A percentile compares a stretch with the other conserved stretches of the same genome.
phyloP scores from a whole-genome alignment of 2,888 invertebrate species.

The Tigriopus californicus region DNA sequence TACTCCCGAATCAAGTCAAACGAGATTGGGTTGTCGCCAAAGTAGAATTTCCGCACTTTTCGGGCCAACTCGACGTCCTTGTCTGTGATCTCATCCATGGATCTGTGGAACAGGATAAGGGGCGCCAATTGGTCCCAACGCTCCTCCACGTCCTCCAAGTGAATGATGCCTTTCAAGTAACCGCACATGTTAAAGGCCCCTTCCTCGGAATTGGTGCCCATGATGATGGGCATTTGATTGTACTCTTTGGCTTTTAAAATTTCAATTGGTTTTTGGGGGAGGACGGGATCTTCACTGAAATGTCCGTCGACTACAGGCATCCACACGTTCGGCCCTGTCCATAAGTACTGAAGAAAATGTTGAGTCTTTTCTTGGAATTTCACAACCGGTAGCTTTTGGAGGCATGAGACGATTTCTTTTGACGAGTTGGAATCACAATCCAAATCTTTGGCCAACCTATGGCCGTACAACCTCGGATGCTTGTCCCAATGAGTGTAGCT shows the following conservation, averaged over 20 bases:
- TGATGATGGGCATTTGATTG: slow-evolving; percentile 3
- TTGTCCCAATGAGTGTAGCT: slow-evolving; percentile 2
- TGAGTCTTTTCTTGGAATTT: neutral
- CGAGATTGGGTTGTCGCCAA: neutral
- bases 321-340: neutral
- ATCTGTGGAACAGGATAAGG: neutral
- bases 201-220: neutral
- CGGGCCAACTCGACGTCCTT: neutral
- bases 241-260: neutral
- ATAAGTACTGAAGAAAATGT: neutral
- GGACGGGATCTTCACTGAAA: neutral
- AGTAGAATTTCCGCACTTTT: neutral
- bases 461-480: neutral
- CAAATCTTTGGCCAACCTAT: neutral
- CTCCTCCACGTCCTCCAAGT: neutral
- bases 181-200: neutral
- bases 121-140: neutral
- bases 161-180: neutral
- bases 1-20: neutral
- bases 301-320: neutral
- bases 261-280: neutral
- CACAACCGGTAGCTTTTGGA: neutral
- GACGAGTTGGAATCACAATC: neutral
- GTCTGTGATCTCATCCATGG: neutral
- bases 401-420: neutral